These are phyloP conservation scores for Irena cyanogastra DNA, from an alignment of 2,113 vertebrate species.

Conservation along the genomic window DNA sequence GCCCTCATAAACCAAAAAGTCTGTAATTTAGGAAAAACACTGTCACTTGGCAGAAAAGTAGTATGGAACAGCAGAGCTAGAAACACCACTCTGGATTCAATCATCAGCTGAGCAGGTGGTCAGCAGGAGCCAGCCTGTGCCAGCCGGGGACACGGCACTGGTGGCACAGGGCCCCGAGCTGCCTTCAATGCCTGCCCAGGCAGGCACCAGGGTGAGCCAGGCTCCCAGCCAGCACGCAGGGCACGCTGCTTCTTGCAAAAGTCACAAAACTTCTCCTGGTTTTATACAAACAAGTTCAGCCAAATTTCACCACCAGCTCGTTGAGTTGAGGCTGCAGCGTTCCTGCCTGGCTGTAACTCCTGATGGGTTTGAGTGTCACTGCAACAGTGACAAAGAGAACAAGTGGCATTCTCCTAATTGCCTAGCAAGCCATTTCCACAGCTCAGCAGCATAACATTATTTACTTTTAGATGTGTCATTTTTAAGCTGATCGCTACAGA, in stretches of 20 bases:
- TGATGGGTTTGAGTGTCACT: neutral
- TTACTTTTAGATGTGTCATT: neutral
- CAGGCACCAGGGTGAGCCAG: neutral
- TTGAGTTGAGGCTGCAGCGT: accelerated
- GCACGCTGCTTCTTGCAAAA: neutral
- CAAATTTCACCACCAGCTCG: neutral
- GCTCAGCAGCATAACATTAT: neutral
- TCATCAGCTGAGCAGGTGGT: accelerated
- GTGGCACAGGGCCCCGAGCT: neutral
- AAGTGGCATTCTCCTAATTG: neutral
- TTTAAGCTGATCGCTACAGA: neutral
- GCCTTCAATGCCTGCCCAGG: accelerated
- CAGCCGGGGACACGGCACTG: accelerated
- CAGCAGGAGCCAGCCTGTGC: neutral
- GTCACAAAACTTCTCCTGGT: too few species aligned
- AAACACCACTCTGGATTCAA: neutral
- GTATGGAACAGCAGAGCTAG: neutral
- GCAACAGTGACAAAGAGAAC: neutral
- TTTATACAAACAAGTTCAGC: neutral
- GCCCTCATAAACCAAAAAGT: neutral
- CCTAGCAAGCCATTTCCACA: neutral
- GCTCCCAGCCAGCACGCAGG: accelerated
- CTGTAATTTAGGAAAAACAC: neutral
- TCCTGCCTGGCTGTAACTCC: neutral
- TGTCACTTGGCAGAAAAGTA: neutral